phyloP scores from a whole-genome alignment of 2,888 invertebrate genomes.

The Oscheius myriophilus region DNA sequence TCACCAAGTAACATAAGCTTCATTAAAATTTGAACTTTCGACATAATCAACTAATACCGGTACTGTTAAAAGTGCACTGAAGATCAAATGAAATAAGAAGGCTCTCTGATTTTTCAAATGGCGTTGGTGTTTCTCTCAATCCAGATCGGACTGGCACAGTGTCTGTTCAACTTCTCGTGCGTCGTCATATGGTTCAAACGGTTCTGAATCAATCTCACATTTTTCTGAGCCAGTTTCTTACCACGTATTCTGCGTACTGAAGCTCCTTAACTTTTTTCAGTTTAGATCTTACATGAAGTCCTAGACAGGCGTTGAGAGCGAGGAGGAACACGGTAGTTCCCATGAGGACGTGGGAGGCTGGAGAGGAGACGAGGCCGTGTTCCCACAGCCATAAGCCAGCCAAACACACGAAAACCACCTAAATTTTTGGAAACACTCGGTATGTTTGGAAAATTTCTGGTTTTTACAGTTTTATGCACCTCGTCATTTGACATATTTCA shows the following conservation, averaged over 20 bases:
- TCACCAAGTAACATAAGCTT: too few species aligned
- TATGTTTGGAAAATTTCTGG: too few species aligned
- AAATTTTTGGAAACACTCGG: not conserved
- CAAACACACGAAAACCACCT: slow-evolving; percentile 22
- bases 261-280: slow-evolving; percentile 6
- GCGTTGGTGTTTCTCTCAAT: slow-evolving; percentile 14
- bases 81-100: too few species aligned
- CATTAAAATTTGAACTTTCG: not conserved
- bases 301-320: slow-evolving; percentile 12
- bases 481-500: too few species aligned
- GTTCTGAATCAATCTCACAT: not conserved
- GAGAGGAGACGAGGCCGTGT: slow-evolving; percentile 17
- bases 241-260: slow-evolving; percentile 22
- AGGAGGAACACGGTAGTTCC: slow-evolving; percentile 18
- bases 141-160: slow-evolving; percentile 9
- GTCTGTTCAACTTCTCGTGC: slow-evolving; percentile 12
- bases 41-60: slow-evolving; percentile 10
- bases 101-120: not conserved
- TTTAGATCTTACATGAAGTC: slow-evolving; percentile 1
- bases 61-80: not conserved
- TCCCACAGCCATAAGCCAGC: slow-evolving; percentile 20
- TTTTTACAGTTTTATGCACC: too few species aligned
- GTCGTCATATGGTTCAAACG: slow-evolving; percentile 20
- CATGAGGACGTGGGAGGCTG: not conserved
- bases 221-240: not conserved